phyloP scores from a whole-genome alignment of 2,797 vertebrate genomes.

The Chiroxiphia lanceolata region DNA sequence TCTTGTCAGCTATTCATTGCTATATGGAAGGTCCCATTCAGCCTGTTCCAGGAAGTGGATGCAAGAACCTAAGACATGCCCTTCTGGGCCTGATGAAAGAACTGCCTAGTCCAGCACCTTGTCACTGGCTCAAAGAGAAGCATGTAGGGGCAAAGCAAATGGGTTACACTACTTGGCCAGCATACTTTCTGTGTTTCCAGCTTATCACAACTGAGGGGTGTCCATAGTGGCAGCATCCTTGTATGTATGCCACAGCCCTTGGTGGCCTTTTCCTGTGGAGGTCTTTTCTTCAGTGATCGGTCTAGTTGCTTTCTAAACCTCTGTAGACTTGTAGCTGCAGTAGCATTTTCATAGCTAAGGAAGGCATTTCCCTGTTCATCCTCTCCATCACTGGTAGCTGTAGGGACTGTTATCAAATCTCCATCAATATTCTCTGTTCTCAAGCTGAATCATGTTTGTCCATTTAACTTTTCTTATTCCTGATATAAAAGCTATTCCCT shows the following conservation, averaged over 20 bases:
- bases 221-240: background rate
- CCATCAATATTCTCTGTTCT: background rate
- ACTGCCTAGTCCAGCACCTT: background rate
- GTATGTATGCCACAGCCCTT: background rate
- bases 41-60: background rate
- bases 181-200: background rate
- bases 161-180: background rate
- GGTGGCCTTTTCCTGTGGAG: background rate
- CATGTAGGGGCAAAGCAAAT: background rate
- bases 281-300: background rate
- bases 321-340: background rate
- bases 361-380: background rate
- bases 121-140: background rate
- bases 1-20: background rate
- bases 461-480: background rate
- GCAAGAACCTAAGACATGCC: background rate
- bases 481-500: background rate
- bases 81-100: background rate
- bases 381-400: background rate
- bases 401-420: background rate
- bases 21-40: background rate
- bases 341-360: background rate
- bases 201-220: background rate
- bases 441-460: background rate
- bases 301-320: background rate